A percentile compares a stretch with the other conserved stretches of the same genome.
Conservation (phyloP, 2,888 invertebrate species). For the Limenitis camilla region DNA sequence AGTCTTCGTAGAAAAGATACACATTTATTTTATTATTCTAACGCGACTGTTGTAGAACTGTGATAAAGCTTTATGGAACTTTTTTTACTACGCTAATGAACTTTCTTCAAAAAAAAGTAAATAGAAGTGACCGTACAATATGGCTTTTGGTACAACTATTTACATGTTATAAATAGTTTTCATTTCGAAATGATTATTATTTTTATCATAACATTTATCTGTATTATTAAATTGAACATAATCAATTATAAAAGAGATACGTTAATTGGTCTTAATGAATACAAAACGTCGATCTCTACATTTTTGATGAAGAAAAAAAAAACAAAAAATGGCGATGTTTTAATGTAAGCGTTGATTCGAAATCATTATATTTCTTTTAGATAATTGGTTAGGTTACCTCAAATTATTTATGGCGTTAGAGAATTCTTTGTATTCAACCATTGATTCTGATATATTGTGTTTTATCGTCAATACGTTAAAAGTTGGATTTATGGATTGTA, state of each 20-base stretch:
- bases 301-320: no score
- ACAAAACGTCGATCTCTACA: no score
- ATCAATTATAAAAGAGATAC: no score
- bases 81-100: slow-evolving; percentile 61
- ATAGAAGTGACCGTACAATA: no score
- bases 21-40: slow-evolving; percentile 68
- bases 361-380: neutral
- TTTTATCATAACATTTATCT: no score
- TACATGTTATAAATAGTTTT: no score
- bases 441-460: slow-evolving; percentile 26
- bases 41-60: slow-evolving; percentile 46
- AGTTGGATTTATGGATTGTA: slow-evolving; percentile 33
- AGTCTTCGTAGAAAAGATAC: slow-evolving; percentile 65
- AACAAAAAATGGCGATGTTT: neutral
- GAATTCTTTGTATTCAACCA: slow-evolving; percentile 2
- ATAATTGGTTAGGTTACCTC: slow-evolving; percentile 9
- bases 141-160: no score
- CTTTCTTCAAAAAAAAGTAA: slow-evolving; percentile 38
- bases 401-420: slow-evolving; percentile 4
- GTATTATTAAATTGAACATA: no score
- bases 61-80: slow-evolving; percentile 67
- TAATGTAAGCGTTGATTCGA: neutral
- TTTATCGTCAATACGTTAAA: slow-evolving; percentile 53
- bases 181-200: no score
- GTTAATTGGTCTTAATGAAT: no score